phyloP scores from a whole-genome alignment of 2,888 invertebrate species.

The Trissonchulus latispiculum region DNA sequence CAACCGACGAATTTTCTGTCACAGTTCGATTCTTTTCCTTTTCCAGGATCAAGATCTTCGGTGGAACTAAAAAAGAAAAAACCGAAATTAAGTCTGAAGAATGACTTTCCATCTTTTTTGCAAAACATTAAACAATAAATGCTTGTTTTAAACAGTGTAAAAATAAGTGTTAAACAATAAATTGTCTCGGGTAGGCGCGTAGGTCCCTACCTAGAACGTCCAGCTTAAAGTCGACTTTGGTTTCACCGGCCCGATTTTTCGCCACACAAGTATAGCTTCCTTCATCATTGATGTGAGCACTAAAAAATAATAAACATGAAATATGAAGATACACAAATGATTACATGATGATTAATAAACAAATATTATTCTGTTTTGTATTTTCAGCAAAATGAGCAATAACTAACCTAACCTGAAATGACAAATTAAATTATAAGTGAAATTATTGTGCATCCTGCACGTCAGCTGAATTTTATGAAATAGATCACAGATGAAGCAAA shows the following conservation, averaged over 20 bases:
- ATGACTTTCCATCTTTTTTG: not conserved
- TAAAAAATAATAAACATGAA: conserved; percentile 27
- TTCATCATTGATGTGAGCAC: conserved; percentile 32
- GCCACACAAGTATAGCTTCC: conserved; percentile 36
- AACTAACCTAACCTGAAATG: too few species aligned
- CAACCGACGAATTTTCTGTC: conserved; percentile 38
- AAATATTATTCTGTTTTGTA: too few species aligned
- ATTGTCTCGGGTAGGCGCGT: too few species aligned
- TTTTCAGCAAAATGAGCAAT: too few species aligned
- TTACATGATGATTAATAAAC: too few species aligned
- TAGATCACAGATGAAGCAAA: too few species aligned
- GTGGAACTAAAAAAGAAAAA: conserved; percentile 36
- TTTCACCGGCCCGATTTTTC: conserved; percentile 45
- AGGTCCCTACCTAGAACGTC: conserved; percentile 31
- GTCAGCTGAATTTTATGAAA: too few species aligned
- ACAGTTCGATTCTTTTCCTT: conserved; percentile 46
- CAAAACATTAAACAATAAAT: not conserved
- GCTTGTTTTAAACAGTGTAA: not conserved
- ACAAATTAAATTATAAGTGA: too few species aligned
- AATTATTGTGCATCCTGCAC: too few species aligned
- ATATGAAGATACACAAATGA: too few species aligned
- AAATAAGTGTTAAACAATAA: not conserved
- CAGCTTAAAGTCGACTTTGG: conserved; percentile 43
- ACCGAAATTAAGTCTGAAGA: too few species aligned
- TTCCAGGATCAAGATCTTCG: conserved; percentile 36